Conservation (phyloP, 1,140 invertebrate genomes). For the Choristoneura fumiferana region DNA sequence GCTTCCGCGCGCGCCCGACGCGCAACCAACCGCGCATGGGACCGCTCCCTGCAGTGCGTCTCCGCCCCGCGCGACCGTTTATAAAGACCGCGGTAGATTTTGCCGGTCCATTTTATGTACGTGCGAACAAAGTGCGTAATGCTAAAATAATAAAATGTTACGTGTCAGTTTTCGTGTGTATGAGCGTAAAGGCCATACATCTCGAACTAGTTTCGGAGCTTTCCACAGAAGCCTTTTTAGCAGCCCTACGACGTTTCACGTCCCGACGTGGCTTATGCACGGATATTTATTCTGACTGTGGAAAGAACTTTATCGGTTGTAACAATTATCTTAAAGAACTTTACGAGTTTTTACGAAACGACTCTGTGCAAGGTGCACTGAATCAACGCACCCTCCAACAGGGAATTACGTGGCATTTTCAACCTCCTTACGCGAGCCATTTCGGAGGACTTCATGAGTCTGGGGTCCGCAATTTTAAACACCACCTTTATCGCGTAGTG, state of each 20-base stretch:
- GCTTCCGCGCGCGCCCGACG: slow-evolving; percentile 17
- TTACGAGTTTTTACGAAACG: slow-evolving; percentile 14
- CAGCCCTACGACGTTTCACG: slow-evolving; percentile 49
- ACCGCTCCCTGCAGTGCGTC: background rate
- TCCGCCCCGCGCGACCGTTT: slow-evolving; percentile 17
- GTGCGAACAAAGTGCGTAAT: slow-evolving; percentile 20
- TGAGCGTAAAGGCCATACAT: slow-evolving; percentile 62
- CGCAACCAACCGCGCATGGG: slow-evolving; percentile 15
- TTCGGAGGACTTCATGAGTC: slow-evolving; percentile 71
- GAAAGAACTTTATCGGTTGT: slow-evolving; percentile 24
- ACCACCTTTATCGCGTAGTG: slow-evolving; percentile 42
- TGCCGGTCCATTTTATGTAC: slow-evolving; percentile 21
- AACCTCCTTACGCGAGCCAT: slow-evolving; percentile 58
- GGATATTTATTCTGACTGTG: slow-evolving; percentile 22
- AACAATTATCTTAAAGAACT: slow-evolving; percentile 21
- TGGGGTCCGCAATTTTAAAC: slow-evolving; percentile 57
- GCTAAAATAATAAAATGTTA: slow-evolving; percentile 33
- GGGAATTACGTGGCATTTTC: slow-evolving; percentile 66
- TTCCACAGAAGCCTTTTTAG: slow-evolving; percentile 46
- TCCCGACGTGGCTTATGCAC: slow-evolving; percentile 33
- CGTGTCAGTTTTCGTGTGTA: slow-evolving; percentile 42
- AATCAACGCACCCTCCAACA: slow-evolving; percentile 20
- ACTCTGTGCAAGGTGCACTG: slow-evolving; percentile 2
- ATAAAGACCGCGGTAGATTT: slow-evolving; percentile 23
- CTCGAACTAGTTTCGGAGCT: slow-evolving; percentile 57